These are phyloP conservation scores for Latrodectus elegans DNA, from an alignment of 2,888 invertebrate genomes.

Conservation along the genomic window DNA sequence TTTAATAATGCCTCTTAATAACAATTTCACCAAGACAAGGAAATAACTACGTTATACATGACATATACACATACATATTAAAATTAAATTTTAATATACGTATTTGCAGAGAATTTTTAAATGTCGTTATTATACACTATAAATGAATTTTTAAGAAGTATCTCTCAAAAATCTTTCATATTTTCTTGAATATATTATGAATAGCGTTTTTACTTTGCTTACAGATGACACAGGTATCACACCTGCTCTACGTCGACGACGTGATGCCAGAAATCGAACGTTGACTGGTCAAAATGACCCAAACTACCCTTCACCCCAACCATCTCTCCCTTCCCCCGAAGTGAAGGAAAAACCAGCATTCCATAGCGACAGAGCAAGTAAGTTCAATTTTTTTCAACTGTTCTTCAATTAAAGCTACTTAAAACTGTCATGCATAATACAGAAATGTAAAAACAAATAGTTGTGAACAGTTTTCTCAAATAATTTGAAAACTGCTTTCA, in stretches of 20 bases:
- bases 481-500: too few relatives aligned
- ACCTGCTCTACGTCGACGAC: conserved; percentile 85
- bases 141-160: too few relatives aligned
- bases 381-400: background rate
- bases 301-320: conserved; percentile 37
- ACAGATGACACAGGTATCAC: conserved; percentile 78
- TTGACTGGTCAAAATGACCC: conserved; percentile 51
- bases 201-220: background rate
- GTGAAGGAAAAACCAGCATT: conserved; percentile 63
- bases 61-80: too few relatives aligned
- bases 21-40: too few relatives aligned
- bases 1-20: background rate
- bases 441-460: background rate
- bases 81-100: too few relatives aligned
- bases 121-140: too few relatives aligned
- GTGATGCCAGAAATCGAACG: conserved; percentile 84
- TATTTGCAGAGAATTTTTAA: too few relatives aligned
- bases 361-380: conserved; percentile 67
- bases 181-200: too few relatives aligned
- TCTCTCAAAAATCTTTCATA: too few relatives aligned
- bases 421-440: background rate
- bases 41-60: too few relatives aligned
- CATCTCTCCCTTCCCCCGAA: conserved; percentile 51
- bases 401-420: background rate
- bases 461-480: background rate